phyloP scores from a whole-genome alignment of 1,140 invertebrate genomes.

The Ceratosolen fusciceps region DNA sequence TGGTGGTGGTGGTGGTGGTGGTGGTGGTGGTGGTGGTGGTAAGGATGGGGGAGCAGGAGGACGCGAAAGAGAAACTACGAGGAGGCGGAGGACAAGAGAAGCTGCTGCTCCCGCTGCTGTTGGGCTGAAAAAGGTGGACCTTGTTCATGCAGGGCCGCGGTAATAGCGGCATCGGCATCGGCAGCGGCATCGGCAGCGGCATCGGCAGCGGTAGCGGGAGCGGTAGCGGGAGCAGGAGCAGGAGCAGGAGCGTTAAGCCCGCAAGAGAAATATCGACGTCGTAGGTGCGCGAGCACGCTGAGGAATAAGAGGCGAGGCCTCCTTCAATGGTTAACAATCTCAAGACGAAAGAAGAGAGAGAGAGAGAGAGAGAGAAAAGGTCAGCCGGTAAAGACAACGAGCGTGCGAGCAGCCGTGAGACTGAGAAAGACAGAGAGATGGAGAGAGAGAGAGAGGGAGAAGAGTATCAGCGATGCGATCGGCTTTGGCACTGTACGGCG shows the following conservation, averaged over 20 bases:
- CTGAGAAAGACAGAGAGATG: constrained; percentile 36
- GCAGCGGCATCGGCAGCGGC: not conserved
- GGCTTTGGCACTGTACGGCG: constrained; percentile 70
- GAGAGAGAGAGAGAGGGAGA: constrained; percentile 46
- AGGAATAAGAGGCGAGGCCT: constrained; percentile 46
- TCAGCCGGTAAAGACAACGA: constrained; percentile 20
- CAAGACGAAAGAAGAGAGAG: constrained; percentile 46
- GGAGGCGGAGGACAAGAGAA: constrained; percentile 6
- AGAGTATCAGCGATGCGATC: constrained; percentile 68
- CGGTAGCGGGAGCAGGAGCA: not conserved
- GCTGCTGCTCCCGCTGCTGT: too few relatives aligned
- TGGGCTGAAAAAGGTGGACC: constrained; percentile 18
- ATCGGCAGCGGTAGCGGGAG: constrained; percentile 2
- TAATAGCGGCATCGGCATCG: not conserved
- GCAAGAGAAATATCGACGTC: constrained; percentile 63
- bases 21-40: too few relatives aligned
- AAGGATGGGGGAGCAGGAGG: not conserved
- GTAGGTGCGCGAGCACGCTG: constrained; percentile 50
- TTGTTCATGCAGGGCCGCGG: constrained; percentile 16
- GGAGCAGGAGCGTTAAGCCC: constrained; percentile 31
- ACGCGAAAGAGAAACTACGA: not conserved
- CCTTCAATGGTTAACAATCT: constrained; percentile 53
- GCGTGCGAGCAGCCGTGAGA: constrained; percentile 45
- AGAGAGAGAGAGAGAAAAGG: too few relatives aligned
- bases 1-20: too few relatives aligned